A percentile compares a stretch with the other conserved stretches of the same genome.
Conservation (phyloP, 2,113 vertebrate genomes). For the Carassius carassius region DNA sequence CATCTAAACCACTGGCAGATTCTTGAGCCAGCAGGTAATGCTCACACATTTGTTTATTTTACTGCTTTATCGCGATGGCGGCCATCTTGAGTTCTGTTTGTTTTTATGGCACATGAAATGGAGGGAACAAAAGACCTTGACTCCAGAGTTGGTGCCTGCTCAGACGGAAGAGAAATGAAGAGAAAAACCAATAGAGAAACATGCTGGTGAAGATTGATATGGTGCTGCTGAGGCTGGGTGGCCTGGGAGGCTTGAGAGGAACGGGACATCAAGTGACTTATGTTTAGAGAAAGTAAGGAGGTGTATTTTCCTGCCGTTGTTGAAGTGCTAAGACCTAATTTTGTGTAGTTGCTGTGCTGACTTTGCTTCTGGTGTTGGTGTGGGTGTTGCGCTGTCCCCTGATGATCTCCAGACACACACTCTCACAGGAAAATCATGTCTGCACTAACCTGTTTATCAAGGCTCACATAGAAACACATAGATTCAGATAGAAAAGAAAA, state of each 20-base stretch:
- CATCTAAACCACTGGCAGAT: conserved; percentile 25
- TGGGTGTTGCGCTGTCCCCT: conserved; percentile 47
- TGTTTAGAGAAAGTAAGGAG: conserved; percentile 30
- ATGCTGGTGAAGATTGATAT: conserved; percentile 49
- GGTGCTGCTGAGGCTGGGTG: conserved; percentile 52
- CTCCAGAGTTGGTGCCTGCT: conserved; percentile 43
- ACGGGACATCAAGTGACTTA: conserved; percentile 20
- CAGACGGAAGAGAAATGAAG: conserved; percentile 11
- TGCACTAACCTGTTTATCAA: conserved; percentile 72
- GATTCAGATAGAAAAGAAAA: conserved; percentile 26
- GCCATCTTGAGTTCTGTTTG: conserved; percentile 63
- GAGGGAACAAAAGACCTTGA: conserved; percentile 62
- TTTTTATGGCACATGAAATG: conserved; percentile 65
- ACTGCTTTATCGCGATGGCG: conserved; percentile 53
- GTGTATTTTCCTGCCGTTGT: conserved; percentile 52
- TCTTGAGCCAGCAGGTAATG: conserved; percentile 31
- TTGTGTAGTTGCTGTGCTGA: conserved; percentile 67
- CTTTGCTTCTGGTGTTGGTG: conserved; percentile 62
- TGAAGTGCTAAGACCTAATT: conserved; percentile 63
- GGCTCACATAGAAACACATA: too few relatives aligned
- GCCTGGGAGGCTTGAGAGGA: conserved; percentile 32
- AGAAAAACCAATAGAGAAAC: conserved; percentile 33
- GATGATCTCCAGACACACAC: conserved; percentile 66
- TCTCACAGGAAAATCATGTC: conserved; percentile 59
- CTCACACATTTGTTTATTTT: conserved; percentile 70